phyloP scores from a whole-genome alignment of 1,140 invertebrate genomes.

The Gyrodactylus salaris region DNA sequence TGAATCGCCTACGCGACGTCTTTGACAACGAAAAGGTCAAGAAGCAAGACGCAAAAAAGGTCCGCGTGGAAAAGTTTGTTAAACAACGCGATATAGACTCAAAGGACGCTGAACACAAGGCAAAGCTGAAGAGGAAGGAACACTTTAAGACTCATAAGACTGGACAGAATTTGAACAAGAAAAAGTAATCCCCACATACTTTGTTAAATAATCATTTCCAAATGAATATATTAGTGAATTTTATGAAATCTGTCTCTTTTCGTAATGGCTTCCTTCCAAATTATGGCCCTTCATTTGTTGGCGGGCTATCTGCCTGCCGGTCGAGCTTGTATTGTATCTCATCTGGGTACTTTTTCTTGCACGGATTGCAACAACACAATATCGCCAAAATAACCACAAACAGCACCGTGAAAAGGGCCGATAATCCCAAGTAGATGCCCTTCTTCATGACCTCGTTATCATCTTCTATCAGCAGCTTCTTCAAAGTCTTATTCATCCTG shows the following conservation, averaged over 20 bases:
- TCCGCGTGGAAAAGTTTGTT: not conserved
- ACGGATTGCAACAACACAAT: not conserved
- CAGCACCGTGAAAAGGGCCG: not conserved
- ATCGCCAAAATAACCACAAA: not conserved
- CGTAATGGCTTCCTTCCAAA: too few relatives aligned
- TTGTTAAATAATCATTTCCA: too few relatives aligned
- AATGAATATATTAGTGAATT: too few relatives aligned
- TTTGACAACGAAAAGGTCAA: not conserved
- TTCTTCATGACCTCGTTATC: not conserved
- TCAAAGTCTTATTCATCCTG: too few relatives aligned
- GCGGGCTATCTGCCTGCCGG: too few relatives aligned
- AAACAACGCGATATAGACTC: not conserved
- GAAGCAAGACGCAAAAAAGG: not conserved
- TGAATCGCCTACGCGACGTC: not conserved
- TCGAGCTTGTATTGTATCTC: too few relatives aligned
- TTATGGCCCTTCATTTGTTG: too few relatives aligned
- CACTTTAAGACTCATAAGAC: not conserved
- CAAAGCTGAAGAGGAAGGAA: not conserved
- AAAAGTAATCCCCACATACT: too few relatives aligned
- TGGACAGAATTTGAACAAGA: not conserved
- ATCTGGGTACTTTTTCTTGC: not conserved
- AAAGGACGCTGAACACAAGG: not conserved
- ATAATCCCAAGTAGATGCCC: not conserved
- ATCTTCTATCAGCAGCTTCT: not conserved
- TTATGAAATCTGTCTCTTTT: too few relatives aligned